Evolutionary conservation across 2,888 invertebrate species (phyloP), one percentile per base, ranked within the genome.

Genomic region (Mythimna vitellina): DNA sequence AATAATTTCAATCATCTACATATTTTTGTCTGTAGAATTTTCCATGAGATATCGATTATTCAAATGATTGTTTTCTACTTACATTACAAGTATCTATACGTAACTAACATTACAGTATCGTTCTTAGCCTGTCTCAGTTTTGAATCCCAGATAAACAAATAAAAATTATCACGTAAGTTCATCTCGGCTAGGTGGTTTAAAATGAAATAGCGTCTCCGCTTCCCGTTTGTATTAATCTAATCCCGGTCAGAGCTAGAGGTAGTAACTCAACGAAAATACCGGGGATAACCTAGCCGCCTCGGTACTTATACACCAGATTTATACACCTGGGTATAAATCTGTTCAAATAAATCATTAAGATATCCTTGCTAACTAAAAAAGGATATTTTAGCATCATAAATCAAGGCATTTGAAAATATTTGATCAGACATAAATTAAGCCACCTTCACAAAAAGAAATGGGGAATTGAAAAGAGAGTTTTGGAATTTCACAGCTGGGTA

Each of bases 211-310:
- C 84, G 80, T 80, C 82, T 81, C 80, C 76, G 77, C 78, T 88
- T 87, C 83, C 82, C 83, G 85, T 82, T 85, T 81, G 86, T 87
- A 86, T 86, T 87, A 83, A 86, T 86, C 86, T 91, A 92, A 93
- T 92, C 92, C 91, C 85, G 86, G 81, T 81, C 84, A 73, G 57
- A 81, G 82, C 82, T 78, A 14, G 78, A 63, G 83, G 88, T 84
- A 86, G 89, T 91, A 92, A 90, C 86, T 92, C 90, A 90, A 86
- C 87, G 82, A 80, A 89, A 89, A 89, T 89, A 89, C 87, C 75
- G 73, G 62, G 87, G 84, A 87, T 91, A 89, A 87, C 86, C 81
- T 77, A 70, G 74, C 82, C 49, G 64, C 66, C n/a, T 66, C 63
- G 70, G 73, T 68, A 65, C 68, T 82, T 80, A 58, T 82, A 80